Evolutionary conservation across 1,140 invertebrate species (phyloP).

Genomic region (Drosophila mayri): DNA sequence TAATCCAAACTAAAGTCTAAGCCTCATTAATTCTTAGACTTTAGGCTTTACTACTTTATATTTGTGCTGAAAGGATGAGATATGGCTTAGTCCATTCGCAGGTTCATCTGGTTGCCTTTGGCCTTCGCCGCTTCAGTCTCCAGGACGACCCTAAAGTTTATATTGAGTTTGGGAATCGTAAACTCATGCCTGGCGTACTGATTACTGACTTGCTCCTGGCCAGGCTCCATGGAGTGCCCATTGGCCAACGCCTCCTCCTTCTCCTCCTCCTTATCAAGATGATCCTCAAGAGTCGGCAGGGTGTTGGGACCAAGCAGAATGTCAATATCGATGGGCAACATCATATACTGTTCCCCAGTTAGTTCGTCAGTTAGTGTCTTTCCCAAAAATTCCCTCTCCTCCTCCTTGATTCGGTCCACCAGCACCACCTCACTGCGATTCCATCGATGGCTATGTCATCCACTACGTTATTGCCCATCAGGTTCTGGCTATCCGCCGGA

Average conservation of each 20-base stretch:
- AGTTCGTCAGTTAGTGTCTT: slow-evolving; percentile 15
- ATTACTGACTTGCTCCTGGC: background rate
- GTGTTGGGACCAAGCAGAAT: slow-evolving; percentile 20
- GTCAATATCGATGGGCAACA: slow-evolving; percentile 53
- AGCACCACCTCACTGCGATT: background rate
- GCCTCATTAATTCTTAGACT: background rate
- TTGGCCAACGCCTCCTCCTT: no score
- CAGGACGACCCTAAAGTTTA: slow-evolving; percentile 9
- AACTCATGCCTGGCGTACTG: background rate
- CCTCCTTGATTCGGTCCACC: slow-evolving; percentile 14
- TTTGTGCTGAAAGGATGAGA: background rate
- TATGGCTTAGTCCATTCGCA: no score
- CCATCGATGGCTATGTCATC: slow-evolving; percentile 15
- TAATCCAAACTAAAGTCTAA: background rate
- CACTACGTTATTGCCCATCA: background rate
- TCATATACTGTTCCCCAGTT: slow-evolving; percentile 56
- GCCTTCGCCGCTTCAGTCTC: background rate
- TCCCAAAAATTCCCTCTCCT: slow-evolving; percentile 19
- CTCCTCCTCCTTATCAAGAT: background rate
- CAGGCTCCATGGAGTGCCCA: no score
- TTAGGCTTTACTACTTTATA: background rate
- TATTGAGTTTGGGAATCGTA: slow-evolving; percentile 8
- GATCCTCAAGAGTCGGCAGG: background rate
- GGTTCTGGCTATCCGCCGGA: background rate
- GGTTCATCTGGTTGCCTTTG: background rate